Base-by-base conservation (phyloP, 2,888 invertebrate species). In the Arrhopalites spinosus region DNA sequence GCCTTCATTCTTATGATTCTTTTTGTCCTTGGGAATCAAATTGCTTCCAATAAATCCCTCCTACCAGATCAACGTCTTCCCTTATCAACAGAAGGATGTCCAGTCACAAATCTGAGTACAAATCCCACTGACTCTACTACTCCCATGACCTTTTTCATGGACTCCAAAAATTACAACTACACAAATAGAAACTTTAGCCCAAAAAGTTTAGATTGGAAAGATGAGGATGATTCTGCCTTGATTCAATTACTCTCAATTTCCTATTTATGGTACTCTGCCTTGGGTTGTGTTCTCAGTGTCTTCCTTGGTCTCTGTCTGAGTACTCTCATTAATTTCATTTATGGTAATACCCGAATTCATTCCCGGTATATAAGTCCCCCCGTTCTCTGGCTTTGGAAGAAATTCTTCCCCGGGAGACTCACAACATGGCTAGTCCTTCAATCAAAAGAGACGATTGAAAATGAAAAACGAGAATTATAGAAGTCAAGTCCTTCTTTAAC, bases 221-320 rank as follows among this genome's bases (percentile, higher is more conserved):
- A 80, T 25, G 50, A 74, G 2, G 78, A 74, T 17, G 78, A 80
- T 43, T 53, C 76, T 1, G 29, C 64, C 7, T 25, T 78, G 3
- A 72, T 79, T 17, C 53, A 74, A 47, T 11, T 78, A 43, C 61
- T 78, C 30, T 79, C 78, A 13, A 75, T 85, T 17, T 85, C 85
- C 2, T 85, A 84, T 78, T 79, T 85, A 76, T 85, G 85, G 85
- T 85, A 85, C 76, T 83, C 84, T 8, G 81, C 84, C 45, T 74
- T 85, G 53, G 83, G 85, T 0, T 81, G 83, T 36, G 25, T 81
- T 20, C 74, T 84, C 23, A 84, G 84, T 7, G 75, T 85, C 11
- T 68, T 83, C 3, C 76, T 84, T n/a, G 85, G 85, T 17, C 30
- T 81, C 17, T 20, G 78, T 23, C 63, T 47, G 13, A 81, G 81